Conservation (phyloP, 2,113 vertebrate genomes). For the Equus przewalskii region DNA sequence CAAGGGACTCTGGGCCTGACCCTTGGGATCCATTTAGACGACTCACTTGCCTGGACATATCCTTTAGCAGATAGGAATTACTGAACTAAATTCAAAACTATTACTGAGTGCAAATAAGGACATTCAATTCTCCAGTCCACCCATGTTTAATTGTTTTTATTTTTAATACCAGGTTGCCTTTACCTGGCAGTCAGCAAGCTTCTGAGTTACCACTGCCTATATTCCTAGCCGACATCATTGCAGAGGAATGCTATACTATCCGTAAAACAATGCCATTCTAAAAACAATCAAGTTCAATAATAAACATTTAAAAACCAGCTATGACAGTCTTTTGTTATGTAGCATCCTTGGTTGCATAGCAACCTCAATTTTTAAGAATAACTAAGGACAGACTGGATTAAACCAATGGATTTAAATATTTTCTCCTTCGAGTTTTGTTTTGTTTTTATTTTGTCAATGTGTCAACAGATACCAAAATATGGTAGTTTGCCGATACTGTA, state of each 20-base stretch:
- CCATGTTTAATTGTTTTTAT: not conserved
- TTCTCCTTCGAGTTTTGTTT: not conserved
- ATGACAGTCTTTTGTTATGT: not conserved
- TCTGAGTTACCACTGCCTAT: not conserved
- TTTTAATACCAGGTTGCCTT: not conserved
- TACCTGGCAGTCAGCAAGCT: not conserved
- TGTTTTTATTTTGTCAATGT: not conserved
- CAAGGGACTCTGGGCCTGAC: not conserved
- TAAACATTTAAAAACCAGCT: not conserved
- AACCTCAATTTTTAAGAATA: not conserved
- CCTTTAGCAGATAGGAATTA: not conserved
- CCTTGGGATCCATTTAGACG: not conserved
- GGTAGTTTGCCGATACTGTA: not conserved
- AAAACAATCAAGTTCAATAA: not conserved
- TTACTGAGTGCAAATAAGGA: not conserved
- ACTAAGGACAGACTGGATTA: not conserved
- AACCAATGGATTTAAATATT: conserved; percentile 2
- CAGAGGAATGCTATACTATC: not conserved
- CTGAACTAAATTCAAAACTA: not conserved
- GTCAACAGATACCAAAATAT: not conserved
- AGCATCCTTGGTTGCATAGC: not conserved
- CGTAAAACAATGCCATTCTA: not conserved
- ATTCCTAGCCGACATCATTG: not conserved
- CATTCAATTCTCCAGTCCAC: not conserved
- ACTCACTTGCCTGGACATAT: not conserved